Conservation (phyloP, 2,797 vertebrate species). For the Meriones psammophilus region DNA sequence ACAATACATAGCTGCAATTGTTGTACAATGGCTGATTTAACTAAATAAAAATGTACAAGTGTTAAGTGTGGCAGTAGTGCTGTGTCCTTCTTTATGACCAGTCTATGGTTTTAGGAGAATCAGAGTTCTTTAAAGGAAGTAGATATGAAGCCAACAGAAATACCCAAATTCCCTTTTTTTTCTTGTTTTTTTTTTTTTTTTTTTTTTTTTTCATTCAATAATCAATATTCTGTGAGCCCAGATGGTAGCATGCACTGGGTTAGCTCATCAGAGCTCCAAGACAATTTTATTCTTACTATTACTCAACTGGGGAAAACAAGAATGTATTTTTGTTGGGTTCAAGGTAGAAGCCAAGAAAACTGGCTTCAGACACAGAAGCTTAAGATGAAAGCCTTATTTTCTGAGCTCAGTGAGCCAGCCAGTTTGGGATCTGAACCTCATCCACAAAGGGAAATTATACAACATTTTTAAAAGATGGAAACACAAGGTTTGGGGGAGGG, state of each 20-base stretch:
- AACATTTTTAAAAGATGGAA: no score
- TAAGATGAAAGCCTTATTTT: no score
- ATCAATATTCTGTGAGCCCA: no score
- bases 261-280: neutral
- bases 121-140: no score
- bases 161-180: neutral
- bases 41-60: conserved; percentile 97
- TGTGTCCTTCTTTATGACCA: conserved; percentile 73
- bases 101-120: neutral
- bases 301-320: neutral
- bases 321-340: neutral
- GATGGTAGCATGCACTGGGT: neutral
- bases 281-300: neutral
- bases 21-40: conserved; percentile 96
- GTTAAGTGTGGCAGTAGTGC: conserved; percentile 89
- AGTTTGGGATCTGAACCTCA: no score
- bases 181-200: neutral
- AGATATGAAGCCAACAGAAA: neutral
- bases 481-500: no score
- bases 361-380: no score
- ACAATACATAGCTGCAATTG: conserved; percentile 95
- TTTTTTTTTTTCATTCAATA: neutral
- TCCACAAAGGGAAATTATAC: no score
- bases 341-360: no score
- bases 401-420: no score